Evolutionary conservation across 2,113 vertebrate species (phyloP).

Genomic region (Bothrops jararaca): DNA sequence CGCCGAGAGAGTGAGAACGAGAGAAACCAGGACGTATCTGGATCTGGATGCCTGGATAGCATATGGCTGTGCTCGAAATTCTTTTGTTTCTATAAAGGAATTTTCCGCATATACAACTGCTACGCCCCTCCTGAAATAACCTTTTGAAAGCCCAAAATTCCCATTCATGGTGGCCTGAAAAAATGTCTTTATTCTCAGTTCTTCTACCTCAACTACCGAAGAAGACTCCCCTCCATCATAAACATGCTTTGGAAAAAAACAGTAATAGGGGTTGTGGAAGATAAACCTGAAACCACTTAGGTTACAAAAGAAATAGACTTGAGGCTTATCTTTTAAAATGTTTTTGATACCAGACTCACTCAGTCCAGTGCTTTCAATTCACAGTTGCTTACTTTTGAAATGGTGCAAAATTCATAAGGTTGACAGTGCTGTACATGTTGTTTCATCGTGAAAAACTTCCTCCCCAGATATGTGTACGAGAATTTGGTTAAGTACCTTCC

Average conservation of each 20-base stretch:
- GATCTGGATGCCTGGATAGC: neutral
- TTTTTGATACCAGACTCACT: slow-evolving; percentile 33
- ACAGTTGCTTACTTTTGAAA: neutral
- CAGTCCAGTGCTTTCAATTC: slow-evolving; percentile 6
- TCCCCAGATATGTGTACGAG: neutral
- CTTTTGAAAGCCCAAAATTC: neutral
- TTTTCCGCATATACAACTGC: neutral
- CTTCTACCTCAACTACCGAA: neutral
- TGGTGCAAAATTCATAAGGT: neutral
- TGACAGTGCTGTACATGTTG: neutral
- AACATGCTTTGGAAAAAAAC: slow-evolving; percentile 14
- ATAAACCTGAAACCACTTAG: neutral
- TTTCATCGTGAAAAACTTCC: neutral
- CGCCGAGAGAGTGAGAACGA: neutral
- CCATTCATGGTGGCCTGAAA: neutral
- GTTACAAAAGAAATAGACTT: slow-evolving; percentile 2
- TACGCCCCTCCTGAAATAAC: neutral
- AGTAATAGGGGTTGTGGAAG: neutral
- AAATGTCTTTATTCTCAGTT: neutral
- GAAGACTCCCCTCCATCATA: neutral
- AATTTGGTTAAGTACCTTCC: neutral
- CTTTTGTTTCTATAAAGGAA: neutral
- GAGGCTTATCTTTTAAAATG: slow-evolving; percentile 35
- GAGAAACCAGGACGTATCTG: slow-evolving; percentile 41
- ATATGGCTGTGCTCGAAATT: neutral